Conservation (phyloP, 2,113 vertebrate genomes). For the Desmodus rotundus region DNA sequence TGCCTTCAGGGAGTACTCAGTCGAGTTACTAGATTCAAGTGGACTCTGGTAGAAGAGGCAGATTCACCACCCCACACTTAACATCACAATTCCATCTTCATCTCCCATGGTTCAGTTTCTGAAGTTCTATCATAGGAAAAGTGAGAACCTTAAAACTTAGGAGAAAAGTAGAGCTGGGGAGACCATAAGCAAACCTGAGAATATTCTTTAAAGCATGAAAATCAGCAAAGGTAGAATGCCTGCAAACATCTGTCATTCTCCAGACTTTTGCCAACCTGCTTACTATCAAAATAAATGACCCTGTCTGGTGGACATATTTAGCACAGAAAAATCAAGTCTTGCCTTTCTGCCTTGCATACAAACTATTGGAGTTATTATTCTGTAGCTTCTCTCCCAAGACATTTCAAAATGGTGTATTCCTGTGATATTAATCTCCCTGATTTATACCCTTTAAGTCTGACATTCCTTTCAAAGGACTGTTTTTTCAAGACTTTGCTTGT, state of each 20-base stretch:
- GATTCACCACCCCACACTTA: neutral
- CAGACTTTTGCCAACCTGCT: neutral
- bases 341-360: neutral
- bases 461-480: neutral
- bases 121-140: conserved; percentile 12
- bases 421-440: neutral
- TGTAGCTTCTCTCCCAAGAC: conserved; percentile 30
- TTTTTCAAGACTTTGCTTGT: conserved; percentile 10
- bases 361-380: neutral
- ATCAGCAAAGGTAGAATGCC: neutral
- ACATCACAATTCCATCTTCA: neutral
- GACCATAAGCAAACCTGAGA: neutral
- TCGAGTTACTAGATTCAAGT: neutral
- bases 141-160: neutral
- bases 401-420: conserved; percentile 22
- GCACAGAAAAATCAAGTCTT: conserved; percentile 7
- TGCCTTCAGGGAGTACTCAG: neutral
- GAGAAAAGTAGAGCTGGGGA: neutral
- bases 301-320: neutral
- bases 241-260: neutral
- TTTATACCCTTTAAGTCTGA: neutral
- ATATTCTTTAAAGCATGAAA: neutral
- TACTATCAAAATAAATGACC: conserved; percentile 30
- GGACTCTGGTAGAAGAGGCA: neutral
- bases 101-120: neutral